Conservation (phyloP, 2,113 vertebrate genomes). For the Corvus hawaiiensis region DNA sequence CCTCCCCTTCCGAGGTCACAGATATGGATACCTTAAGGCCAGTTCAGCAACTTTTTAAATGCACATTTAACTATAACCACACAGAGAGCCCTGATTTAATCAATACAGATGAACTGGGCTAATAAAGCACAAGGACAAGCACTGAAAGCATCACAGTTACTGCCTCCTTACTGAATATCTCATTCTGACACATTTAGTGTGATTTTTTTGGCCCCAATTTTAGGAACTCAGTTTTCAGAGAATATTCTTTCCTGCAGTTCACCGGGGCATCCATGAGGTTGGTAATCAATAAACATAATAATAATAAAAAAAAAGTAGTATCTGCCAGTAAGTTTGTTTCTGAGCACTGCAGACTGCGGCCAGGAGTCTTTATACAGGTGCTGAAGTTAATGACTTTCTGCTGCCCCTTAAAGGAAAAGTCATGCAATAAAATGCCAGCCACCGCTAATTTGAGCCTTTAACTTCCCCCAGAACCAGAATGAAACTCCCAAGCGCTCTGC, state of each 20-base stretch:
- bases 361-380: background rate
- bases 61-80: background rate
- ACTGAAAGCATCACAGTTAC: background rate
- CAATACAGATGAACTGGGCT: background rate
- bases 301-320: too few relatives aligned
- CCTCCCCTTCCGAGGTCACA: background rate
- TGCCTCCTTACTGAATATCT: background rate
- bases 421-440: fast-evolving
- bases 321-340: background rate
- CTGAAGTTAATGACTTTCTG: background rate
- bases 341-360: background rate
- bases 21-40: fast-evolving
- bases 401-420: background rate
- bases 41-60: background rate
- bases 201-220: background rate
- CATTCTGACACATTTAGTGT: background rate
- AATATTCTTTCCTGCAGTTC: background rate
- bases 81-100: background rate
- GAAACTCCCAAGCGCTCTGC: background rate
- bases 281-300: background rate
- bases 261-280: background rate
- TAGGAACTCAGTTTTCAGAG: background rate
- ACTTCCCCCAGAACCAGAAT: background rate
- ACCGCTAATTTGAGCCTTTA: background rate
- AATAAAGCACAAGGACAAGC: background rate